phyloP scores from a whole-genome alignment of 2,113 vertebrate species.

The Hippoglossus stenolepis region DNA sequence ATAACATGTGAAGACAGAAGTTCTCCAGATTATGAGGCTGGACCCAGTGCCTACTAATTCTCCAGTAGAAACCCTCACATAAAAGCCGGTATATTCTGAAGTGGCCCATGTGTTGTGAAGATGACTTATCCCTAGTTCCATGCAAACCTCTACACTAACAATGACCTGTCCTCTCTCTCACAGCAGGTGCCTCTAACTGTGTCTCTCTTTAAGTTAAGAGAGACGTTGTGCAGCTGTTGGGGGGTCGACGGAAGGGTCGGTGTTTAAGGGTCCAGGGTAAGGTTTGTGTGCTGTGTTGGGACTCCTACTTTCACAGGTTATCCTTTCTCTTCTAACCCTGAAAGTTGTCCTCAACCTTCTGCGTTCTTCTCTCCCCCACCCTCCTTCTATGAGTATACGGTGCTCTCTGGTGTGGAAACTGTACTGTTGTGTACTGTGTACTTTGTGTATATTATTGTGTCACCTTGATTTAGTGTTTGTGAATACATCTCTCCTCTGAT shows the following conservation, averaged over 20 bases:
- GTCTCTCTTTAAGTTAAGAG: constrained; percentile 95
- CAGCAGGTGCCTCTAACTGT: constrained; percentile 97
- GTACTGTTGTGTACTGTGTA: constrained; percentile 74
- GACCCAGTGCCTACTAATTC: not conserved
- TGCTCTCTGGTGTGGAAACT: constrained; percentile 71
- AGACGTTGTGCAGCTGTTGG: constrained; percentile 80
- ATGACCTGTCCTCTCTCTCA: constrained; percentile 94
- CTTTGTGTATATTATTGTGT: constrained; percentile 78
- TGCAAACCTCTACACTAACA: constrained; percentile 56
- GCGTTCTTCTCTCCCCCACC: constrained; percentile 62
- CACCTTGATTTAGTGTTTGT: constrained; percentile 81
- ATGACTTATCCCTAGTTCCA: constrained; percentile 12
- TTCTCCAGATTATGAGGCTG: not conserved
- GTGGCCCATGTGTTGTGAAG: constrained; percentile 19
- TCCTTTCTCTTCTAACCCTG: constrained; percentile 81
- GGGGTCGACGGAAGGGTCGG: constrained; percentile 84
- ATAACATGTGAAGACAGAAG: no score
- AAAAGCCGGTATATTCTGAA: not conserved
- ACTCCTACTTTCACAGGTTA: constrained; percentile 85
- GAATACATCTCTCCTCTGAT: constrained; percentile 80
- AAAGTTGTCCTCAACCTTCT: constrained; percentile 79
- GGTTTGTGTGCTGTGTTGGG: constrained; percentile 92
- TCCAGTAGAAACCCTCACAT: not conserved
- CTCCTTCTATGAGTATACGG: constrained; percentile 51
- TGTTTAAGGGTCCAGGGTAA: constrained; percentile 95